Percentiles rank a stretch among this genome's conserved stretches.
Conservation (phyloP, 2,888 invertebrate genomes). For the Luperina nickerlii region DNA sequence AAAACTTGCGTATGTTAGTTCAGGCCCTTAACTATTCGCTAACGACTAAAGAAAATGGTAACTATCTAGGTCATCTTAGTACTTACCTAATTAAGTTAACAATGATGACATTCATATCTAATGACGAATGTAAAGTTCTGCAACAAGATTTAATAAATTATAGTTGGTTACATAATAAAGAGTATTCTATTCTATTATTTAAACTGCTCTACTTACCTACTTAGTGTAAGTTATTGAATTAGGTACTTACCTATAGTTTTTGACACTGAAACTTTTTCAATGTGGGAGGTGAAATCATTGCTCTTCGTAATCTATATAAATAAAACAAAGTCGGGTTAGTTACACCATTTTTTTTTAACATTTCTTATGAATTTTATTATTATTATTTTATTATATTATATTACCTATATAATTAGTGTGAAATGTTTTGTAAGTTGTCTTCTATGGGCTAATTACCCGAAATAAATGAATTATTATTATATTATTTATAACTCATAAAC, state of each 20-base stretch:
- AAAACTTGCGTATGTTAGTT: neutral
- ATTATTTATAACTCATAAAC: too few species aligned
- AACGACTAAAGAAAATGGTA: neutral
- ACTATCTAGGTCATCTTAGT: constrained; percentile 21
- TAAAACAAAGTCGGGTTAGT: too few species aligned
- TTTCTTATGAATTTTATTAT: too few species aligned
- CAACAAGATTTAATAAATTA: neutral
- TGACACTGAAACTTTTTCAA: neutral
- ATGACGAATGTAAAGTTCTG: neutral
- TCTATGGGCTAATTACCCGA: too few species aligned
- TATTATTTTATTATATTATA: too few species aligned
- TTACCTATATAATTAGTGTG: too few species aligned
- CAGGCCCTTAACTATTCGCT: neutral
- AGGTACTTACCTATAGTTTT: neutral
- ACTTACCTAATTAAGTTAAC: neutral
- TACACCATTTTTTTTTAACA: too few species aligned
- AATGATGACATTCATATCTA: constrained; percentile 11
- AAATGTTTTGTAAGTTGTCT: too few species aligned
- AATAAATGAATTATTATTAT: too few species aligned
- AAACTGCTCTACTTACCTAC: neutral
- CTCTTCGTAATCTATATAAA: neutral
- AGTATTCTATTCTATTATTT: too few species aligned
- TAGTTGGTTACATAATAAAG: too few species aligned
- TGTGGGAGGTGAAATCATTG: neutral
- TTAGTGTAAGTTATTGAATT: neutral